phyloP scores from a whole-genome alignment of 2,888 invertebrate species.

The Eupsilia transversa region DNA sequence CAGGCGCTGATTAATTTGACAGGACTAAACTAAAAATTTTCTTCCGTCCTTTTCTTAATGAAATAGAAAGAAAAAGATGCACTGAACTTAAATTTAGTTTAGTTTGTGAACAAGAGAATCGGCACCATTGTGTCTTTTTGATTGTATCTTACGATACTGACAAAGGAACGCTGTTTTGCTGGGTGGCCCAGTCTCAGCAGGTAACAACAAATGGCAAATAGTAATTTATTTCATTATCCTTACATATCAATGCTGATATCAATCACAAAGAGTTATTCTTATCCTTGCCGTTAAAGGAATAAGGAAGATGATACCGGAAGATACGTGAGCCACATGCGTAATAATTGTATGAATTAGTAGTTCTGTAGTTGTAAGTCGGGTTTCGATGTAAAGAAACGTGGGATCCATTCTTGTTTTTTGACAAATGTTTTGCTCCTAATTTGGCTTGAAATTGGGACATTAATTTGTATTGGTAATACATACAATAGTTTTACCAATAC shows the following conservation, averaged over 20 bases:
- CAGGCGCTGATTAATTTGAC: too few species aligned
- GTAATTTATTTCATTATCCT: slow-evolving; percentile 47
- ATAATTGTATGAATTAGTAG: slow-evolving; percentile 9
- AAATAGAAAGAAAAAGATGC: too few species aligned
- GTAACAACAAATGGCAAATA: slow-evolving; percentile 23
- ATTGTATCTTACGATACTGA: neutral
- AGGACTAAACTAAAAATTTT: too few species aligned
- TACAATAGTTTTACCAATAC: too few species aligned
- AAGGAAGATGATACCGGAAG: slow-evolving; percentile 55
- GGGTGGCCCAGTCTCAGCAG: slow-evolving; percentile 1
- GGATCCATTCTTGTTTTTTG: neutral
- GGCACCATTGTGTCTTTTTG: too few species aligned
- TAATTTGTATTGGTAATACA: too few species aligned
- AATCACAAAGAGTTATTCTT: slow-evolving; percentile 58
- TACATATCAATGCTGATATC: slow-evolving; percentile 50
- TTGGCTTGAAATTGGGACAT: too few species aligned
- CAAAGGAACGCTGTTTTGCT: slow-evolving; percentile 8
- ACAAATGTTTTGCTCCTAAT: too few species aligned
- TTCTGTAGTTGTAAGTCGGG: neutral
- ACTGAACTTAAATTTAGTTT: too few species aligned
- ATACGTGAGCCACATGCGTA: slow-evolving; percentile 46
- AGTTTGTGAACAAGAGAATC: too few species aligned
- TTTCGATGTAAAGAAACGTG: neutral
- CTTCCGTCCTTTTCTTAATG: too few species aligned
- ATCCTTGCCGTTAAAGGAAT: slow-evolving; percentile 47